Percentiles rank a stretch among this genome's conserved stretches.
These are phyloP conservation scores for Romanogobio albipinnatus DNA, from an alignment of 2,113 vertebrate species.

Conservation along the genomic window DNA sequence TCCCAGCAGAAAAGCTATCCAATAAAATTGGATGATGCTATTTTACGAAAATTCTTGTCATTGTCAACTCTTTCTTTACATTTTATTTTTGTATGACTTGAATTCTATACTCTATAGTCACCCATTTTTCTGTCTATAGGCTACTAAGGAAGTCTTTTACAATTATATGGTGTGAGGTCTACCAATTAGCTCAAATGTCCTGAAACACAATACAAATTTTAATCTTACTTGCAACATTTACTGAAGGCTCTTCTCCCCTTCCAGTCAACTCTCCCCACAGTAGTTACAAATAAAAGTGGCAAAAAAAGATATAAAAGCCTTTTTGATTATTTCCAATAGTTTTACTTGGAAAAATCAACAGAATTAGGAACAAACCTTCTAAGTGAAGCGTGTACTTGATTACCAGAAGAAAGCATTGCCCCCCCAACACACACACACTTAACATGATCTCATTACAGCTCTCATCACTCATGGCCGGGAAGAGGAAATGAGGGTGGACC, in stretches of 20 bases:
- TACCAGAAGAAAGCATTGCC: slow-evolving; percentile 20
- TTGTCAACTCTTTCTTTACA: background rate
- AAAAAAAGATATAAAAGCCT: background rate
- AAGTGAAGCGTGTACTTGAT: background rate
- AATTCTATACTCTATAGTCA: background rate
- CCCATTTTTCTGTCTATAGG: background rate
- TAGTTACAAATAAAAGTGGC: background rate
- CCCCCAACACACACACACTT: slow-evolving; percentile 6
- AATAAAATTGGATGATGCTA: background rate
- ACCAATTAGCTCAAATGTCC: no score
- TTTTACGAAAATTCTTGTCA: background rate
- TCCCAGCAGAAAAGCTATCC: background rate
- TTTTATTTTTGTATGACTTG: background rate
- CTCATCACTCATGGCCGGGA: slow-evolving; percentile 55
- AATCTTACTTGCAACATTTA: background rate
- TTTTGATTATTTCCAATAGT: background rate
- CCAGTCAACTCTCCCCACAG: no score
- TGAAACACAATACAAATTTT: no score
- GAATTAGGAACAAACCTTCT: slow-evolving; percentile 6
- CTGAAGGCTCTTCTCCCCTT: background rate
- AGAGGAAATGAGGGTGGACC: slow-evolving; percentile 58
- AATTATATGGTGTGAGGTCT: no score
- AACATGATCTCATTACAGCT: slow-evolving; percentile 47
- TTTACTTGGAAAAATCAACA: background rate
- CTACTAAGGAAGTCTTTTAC: background rate